Conservation (phyloP, 2,113 vertebrate species). For the Tapirus terrestris region DNA sequence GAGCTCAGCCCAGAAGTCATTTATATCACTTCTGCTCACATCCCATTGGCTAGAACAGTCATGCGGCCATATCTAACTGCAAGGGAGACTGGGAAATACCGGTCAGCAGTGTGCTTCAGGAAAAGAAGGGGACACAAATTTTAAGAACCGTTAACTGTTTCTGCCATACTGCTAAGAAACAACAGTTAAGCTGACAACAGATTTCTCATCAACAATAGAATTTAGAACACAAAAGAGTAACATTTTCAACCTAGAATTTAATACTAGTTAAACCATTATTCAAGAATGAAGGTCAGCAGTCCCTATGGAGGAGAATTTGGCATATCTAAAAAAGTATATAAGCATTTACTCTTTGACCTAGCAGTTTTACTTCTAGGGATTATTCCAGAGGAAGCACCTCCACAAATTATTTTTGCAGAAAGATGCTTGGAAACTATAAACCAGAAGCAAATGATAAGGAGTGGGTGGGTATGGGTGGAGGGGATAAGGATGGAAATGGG, state of each 20-base stretch:
- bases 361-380: neutral
- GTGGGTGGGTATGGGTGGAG: neutral
- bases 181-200: neutral
- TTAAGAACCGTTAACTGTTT: neutral
- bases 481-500: neutral
- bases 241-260: neutral
- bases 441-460: neutral
- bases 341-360: neutral
- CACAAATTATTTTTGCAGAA: neutral
- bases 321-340: neutral
- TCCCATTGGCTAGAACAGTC: neutral
- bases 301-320: neutral
- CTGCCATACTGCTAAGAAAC: neutral
- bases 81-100: neutral
- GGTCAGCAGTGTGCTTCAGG: neutral
- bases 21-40: neutral
- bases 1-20: neutral
- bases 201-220: neutral
- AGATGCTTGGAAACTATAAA: neutral
- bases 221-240: neutral
- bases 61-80: neutral
- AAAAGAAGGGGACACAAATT: neutral
- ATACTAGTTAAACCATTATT: neutral
- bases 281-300: neutral
- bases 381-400: neutral